phyloP scores from a whole-genome alignment of 2,888 invertebrate species.

The Laspeyria flexula region DNA sequence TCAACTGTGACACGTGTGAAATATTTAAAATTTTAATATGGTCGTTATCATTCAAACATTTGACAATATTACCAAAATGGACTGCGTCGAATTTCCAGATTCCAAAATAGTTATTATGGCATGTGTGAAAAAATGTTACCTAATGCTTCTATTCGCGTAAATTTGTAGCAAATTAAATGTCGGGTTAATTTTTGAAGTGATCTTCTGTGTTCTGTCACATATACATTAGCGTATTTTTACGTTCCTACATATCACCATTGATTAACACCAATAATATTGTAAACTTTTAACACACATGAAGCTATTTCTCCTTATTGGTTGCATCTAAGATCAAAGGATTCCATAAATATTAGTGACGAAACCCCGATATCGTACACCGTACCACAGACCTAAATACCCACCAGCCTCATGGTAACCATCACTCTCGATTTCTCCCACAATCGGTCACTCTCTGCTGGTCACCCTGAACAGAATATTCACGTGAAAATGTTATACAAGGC shows the following conservation, averaged over 20 bases:
- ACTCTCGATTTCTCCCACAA: slow-evolving; percentile 79
- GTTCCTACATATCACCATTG: slow-evolving; percentile 3
- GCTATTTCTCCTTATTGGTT: too few species aligned
- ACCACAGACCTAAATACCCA: slow-evolving; percentile 35
- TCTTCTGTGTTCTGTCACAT: slow-evolving; percentile 1
- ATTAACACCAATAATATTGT: neutral
- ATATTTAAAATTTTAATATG: too few species aligned
- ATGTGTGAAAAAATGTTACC: too few species aligned
- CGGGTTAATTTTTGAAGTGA: neutral
- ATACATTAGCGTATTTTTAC: neutral
- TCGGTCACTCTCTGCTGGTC: slow-evolving; percentile 71
- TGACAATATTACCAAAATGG: too few species aligned
- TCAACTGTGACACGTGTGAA: too few species aligned
- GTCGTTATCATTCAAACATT: too few species aligned
- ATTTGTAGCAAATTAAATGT: too few species aligned
- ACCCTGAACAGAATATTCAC: slow-evolving; percentile 60
- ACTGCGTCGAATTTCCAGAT: too few species aligned
- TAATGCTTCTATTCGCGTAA: too few species aligned
- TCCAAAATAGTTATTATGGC: too few species aligned
- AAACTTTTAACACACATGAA: too few species aligned
- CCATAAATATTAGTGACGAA: slow-evolving; percentile 1
- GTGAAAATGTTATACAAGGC: slow-evolving; percentile 40
- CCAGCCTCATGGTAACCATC: slow-evolving; percentile 28
- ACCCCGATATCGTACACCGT: neutral
- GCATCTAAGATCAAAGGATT: neutral